These are phyloP conservation scores for Toxotes lorentzi DNA, from an alignment of 2,797 vertebrate species.

Conservation along the genomic window DNA sequence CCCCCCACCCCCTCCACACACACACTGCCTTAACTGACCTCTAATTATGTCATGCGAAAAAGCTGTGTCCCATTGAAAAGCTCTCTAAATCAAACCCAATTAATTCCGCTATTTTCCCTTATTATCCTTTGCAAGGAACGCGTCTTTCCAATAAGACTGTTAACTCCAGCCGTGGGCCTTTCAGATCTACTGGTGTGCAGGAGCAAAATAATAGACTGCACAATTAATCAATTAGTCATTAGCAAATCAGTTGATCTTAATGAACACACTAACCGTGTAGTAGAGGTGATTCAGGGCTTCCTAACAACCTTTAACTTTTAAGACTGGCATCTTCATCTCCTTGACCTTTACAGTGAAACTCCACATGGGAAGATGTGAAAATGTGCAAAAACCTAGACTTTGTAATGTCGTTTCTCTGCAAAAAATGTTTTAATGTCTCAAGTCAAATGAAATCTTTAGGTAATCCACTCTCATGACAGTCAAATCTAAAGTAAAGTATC, in stretches of 20 bases:
- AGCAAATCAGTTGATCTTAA: constrained; percentile 84
- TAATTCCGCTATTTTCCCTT: constrained; percentile 91
- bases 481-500: no score
- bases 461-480: no score
- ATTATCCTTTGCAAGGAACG: constrained; percentile 84
- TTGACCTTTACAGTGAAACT: neutral
- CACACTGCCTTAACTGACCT: constrained; percentile 78
- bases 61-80: constrained; percentile 88
- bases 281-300: constrained; percentile 34
- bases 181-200: constrained; percentile 73
- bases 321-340: constrained; percentile 4
- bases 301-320: constrained; percentile 35
- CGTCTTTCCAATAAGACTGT: constrained; percentile 85
- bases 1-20: constrained; percentile 61
- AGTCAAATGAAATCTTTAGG: no score
- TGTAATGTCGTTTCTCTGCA: neutral
- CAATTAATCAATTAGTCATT: constrained; percentile 90
- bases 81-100: constrained; percentile 90
- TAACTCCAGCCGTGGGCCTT: constrained; percentile 83
- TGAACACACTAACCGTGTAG: constrained; percentile 74
- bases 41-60: constrained; percentile 91
- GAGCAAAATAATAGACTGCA: constrained; percentile 86
- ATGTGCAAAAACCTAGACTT: neutral
- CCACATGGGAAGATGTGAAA: neutral
- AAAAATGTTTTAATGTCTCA: no score